Conservation (phyloP, 35 echinoderm and acorn worm genomes). For the Eucidaris tribuloides region DNA sequence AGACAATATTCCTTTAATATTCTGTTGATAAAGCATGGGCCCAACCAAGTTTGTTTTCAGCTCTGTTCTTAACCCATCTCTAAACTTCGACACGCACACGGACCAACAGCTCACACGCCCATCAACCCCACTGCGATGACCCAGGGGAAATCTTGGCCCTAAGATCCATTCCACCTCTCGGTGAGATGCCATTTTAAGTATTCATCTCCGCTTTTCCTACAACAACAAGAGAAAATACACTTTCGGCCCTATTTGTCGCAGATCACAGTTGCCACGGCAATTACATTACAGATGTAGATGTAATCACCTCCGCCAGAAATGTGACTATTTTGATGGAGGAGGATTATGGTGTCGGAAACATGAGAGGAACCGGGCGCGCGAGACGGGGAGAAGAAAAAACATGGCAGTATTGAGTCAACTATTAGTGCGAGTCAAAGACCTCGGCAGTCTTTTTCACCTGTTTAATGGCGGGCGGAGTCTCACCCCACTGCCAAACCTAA, state of each 20-base stretch:
- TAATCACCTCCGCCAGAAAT: constrained; percentile 11
- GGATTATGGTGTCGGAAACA: constrained; percentile 18
- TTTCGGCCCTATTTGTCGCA: background rate
- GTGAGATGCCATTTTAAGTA: background rate
- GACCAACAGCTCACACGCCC: background rate
- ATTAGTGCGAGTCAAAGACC: background rate
- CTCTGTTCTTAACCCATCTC: background rate
- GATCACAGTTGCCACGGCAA: constrained; percentile 22
- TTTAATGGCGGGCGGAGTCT: background rate
- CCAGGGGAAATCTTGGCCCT: background rate
- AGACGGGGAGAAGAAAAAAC: background rate
- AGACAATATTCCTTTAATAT: too few relatives aligned
- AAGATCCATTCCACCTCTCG: background rate
- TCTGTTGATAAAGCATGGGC: too few relatives aligned
- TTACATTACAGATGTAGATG: constrained; percentile 4
- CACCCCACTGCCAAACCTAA: background rate
- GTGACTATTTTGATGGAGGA: constrained; percentile 10
- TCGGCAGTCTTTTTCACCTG: background rate
- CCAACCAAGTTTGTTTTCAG: background rate
- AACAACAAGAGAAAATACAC: background rate
- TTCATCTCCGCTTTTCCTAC: background rate
- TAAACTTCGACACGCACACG: background rate
- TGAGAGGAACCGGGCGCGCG: background rate
- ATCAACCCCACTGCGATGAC: background rate
- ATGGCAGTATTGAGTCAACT: background rate